Evolutionary conservation across 2,888 invertebrate genomes (phyloP).

Genomic region (Mesochorus sp.): DNA sequence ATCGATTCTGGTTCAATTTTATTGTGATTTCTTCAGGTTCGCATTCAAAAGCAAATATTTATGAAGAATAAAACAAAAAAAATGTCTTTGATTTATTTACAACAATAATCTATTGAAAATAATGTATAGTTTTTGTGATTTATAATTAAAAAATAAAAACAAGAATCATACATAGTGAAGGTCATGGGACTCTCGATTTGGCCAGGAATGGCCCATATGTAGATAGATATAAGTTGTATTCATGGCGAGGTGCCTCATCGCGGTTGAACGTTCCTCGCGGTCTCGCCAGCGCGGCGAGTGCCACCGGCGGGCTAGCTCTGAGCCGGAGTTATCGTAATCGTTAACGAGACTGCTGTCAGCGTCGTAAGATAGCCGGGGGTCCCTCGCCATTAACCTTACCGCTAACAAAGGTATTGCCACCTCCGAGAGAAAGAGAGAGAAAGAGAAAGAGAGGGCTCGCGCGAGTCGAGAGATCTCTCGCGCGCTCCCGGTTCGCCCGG

Average conservation of each 20-base stretch:
- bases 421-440: slow-evolving; percentile 65
- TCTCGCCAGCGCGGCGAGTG: slow-evolving; percentile 50
- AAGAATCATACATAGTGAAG: no score
- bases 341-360: slow-evolving; percentile 79
- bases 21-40: no score
- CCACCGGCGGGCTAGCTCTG: slow-evolving; percentile 62
- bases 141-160: no score
- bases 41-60: no score
- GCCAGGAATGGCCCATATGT: slow-evolving; percentile 3
- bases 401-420: slow-evolving; percentile 79
- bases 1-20: no score
- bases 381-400: slow-evolving; percentile 77
- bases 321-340: slow-evolving; percentile 76
- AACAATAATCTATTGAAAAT: no score
- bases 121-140: no score
- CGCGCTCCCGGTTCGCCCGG: slow-evolving; percentile 66
- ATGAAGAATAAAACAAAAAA: no score
- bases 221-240: slow-evolving; percentile 18
- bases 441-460: slow-evolving; percentile 24
- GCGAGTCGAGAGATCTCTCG: slow-evolving; percentile 58
- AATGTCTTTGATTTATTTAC: no score
- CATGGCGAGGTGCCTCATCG: slow-evolving; percentile 38
- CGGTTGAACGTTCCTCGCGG: slow-evolving; percentile 37
- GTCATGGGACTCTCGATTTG: no score
- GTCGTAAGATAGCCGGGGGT: slow-evolving; percentile 76